Base-by-base conservation (phyloP, 2,888 invertebrate species). In the Amorpha juglandis region DNA sequence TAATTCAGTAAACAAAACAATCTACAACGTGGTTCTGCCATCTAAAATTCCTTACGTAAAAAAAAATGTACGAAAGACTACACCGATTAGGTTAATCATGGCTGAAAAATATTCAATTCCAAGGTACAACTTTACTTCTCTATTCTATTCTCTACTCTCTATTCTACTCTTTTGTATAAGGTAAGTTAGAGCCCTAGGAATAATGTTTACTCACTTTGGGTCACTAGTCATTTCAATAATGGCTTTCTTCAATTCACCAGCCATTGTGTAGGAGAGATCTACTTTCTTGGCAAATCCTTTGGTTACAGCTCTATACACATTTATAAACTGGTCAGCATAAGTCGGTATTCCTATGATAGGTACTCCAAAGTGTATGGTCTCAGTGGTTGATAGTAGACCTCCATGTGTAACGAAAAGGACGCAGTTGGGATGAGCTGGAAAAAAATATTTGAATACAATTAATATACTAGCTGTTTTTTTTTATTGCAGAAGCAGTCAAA, bases 321-420 rank as follows among this genome's bases (percentile, higher is more conserved):
- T 83, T 6, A 69, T 21, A 52, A 75, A 76, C 66, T 83, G 82
- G 48, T 83, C 82, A 2, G 58, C 80, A 65, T 76, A 79, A 0
- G 71, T 71, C 1, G 83, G 83, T 33, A 83, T 74, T 14, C 79
- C 82, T n/a, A 82, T 76, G 14, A 77, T 72, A 8, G 81, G 81
- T 1, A 79, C 76, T 12, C 78, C 65, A 27, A 35, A 71, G 63
- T 76, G 71, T 8, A 75, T 64, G 0, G 72, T 67, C 52, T 78
- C 76, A 7, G 72, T 76, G 0, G 71, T 69, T 9, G 76, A 76
- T 0, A 74, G 67, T 0, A 71, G 70, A 48, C 76, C 78, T 2
- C 78, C 76, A 52, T 76, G 76, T 0, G 74, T 74, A 27, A 75
- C 70, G 66, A 75, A 76, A 6, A 75, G 62, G 8, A 73, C 16